Evolutionary conservation across 2,888 invertebrate species (phyloP).

Genomic region (Unio pictorum): DNA sequence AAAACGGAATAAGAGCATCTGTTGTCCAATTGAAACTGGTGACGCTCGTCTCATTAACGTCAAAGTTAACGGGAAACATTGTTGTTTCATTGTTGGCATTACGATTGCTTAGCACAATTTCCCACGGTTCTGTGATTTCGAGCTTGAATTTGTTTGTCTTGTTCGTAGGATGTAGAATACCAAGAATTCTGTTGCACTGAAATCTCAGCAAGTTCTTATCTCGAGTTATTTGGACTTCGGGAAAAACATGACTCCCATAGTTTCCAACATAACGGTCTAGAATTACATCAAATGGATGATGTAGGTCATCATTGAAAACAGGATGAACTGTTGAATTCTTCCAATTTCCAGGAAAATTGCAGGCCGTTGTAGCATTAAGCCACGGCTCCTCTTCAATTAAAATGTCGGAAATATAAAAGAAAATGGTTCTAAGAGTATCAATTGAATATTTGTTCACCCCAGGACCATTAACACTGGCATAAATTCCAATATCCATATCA

Average conservation of each 20-base stretch:
- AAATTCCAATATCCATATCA: conserved; percentile 17
- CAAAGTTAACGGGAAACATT: conserved; percentile 10
- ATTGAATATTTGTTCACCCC: conserved; percentile 8
- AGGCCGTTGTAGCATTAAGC: conserved; percentile 18
- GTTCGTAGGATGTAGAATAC: conserved; percentile 16
- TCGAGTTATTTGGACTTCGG: conserved; percentile 11
- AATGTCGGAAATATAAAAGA: conserved; percentile 23
- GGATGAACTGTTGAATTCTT: conserved; percentile 1
- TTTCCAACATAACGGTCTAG: conserved; percentile 14
- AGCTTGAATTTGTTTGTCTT: conserved; percentile 11
- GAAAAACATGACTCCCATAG: conserved; percentile 24
- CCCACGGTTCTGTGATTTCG: conserved; percentile 27
- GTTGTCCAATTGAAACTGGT: conserved; percentile 8
- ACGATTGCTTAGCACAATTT: conserved; percentile 18
- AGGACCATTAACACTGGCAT: conserved; percentile 25
- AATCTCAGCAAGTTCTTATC: conserved; percentile 8
- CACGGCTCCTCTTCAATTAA: conserved; percentile 19
- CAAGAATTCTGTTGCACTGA: conserved; percentile 26
- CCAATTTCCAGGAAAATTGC: conserved; percentile 28
- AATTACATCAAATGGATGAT: conserved; percentile 7
- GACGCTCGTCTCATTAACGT: neutral
- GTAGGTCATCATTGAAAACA: neutral
- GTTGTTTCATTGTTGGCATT: conserved; percentile 7
- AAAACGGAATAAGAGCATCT: conserved; percentile 2
- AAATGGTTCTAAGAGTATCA: conserved; percentile 12